Conservation (phyloP, 2,797 vertebrate species). For the Sebastes nivosus region DNA sequence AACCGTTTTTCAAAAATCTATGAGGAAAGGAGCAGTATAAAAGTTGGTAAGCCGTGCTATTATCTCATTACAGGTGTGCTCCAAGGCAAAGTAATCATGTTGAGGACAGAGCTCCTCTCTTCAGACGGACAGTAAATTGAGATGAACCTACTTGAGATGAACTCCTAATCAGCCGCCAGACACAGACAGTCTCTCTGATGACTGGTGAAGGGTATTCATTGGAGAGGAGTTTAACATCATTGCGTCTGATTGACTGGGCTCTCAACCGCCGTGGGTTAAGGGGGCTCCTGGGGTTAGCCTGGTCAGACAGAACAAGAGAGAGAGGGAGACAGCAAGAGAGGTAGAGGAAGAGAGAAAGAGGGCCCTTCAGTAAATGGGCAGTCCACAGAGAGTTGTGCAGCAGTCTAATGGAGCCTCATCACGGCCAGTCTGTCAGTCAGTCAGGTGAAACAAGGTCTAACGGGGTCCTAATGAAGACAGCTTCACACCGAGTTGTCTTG, state of each 20-base stretch:
- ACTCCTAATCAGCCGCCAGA: conserved; percentile 59
- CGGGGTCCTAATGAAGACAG: conserved; percentile 78
- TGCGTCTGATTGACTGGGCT: conserved; percentile 76
- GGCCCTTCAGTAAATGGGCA: conserved; percentile 66
- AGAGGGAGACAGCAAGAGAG: conserved; percentile 40
- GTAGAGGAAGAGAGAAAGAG: conserved; percentile 31
- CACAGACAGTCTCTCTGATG: conserved; percentile 55
- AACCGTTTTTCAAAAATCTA: neutral
- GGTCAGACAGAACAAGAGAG: conserved; percentile 71
- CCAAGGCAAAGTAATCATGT: conserved; percentile 20
- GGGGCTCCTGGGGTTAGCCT: conserved; percentile 77
- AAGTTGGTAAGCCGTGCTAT: conserved; percentile 2
- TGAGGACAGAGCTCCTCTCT: conserved; percentile 17
- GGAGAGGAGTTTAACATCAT: conserved; percentile 78
- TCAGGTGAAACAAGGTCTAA: conserved; percentile 75
- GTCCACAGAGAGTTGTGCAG: conserved; percentile 67
- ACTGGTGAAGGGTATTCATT: conserved; percentile 71
- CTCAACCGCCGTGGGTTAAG: conserved; percentile 74
- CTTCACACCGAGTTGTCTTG: conserved; percentile 66
- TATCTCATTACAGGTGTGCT: conserved; percentile 14
- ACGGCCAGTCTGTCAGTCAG: conserved; percentile 74
- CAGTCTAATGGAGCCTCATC: conserved; percentile 77
- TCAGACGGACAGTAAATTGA: conserved; percentile 48
- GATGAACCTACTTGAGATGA: conserved; percentile 55
- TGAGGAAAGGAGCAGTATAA: neutral